These are phyloP conservation scores for Nemotelus pantherinus DNA, from an alignment of 2,888 invertebrate genomes.

Conservation along the genomic window DNA sequence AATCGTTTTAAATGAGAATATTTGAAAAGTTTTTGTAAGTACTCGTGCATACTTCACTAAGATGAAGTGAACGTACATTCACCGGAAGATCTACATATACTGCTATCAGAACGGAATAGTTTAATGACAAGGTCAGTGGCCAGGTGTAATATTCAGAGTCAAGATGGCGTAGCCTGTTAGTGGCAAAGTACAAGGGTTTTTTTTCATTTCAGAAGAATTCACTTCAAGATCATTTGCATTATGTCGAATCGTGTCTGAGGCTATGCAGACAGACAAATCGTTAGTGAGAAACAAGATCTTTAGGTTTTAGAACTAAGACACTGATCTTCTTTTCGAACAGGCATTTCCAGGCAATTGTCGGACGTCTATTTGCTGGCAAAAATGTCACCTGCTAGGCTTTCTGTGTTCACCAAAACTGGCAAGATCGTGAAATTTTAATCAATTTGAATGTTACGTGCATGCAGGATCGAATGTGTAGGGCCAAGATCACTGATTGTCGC, in stretches of 20 bases:
- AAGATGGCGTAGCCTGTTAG: constrained; percentile 23
- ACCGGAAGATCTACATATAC: constrained; percentile 25
- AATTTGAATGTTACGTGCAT: too few relatives aligned
- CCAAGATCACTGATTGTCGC: too few relatives aligned
- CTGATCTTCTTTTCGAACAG: neutral
- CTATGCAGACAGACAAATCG: neutral
- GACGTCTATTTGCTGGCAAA: too few relatives aligned
- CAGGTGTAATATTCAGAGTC: constrained; percentile 38
- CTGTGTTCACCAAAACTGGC: too few relatives aligned
- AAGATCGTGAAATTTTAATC: too few relatives aligned
- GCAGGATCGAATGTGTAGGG: too few relatives aligned
- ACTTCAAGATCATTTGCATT: constrained; percentile 30
- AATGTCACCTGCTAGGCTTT: too few relatives aligned
- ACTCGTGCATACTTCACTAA: neutral
- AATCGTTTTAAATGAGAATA: constrained; percentile 27
- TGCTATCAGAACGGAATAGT: neutral
- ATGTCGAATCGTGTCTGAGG: neutral
- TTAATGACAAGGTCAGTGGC: constrained; percentile 44
- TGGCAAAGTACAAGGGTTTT: neutral
- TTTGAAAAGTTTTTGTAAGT: constrained; percentile 21
- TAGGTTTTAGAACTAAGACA: neutral
- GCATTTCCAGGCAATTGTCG: too few relatives aligned
- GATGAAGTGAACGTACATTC: constrained; percentile 12
- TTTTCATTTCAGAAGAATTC: constrained; percentile 4
- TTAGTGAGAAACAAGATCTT: constrained; percentile 4